Conservation (phyloP, 2,797 vertebrate genomes). For the Rhabdophis nuchalis region DNA sequence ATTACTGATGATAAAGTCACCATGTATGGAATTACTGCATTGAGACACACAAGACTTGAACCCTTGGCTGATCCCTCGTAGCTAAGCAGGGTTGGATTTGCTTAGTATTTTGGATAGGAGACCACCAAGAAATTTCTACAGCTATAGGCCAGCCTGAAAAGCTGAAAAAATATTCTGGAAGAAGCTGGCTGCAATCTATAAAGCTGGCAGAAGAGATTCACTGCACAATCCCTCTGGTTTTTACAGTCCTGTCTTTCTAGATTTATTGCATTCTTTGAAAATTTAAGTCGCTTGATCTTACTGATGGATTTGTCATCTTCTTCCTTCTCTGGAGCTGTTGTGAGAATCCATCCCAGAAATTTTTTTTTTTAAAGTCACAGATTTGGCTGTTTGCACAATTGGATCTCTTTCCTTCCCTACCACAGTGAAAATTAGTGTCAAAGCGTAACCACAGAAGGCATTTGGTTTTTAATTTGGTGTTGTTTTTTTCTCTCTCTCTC, state of each 20-base stretch:
- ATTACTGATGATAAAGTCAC: background rate
- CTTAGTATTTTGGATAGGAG: background rate
- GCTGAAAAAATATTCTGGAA: background rate
- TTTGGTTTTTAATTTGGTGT: background rate
- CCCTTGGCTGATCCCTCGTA: background rate
- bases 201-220: background rate
- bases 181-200: background rate
- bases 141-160: background rate
- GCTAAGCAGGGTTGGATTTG: background rate
- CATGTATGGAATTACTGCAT: background rate
- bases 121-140: background rate
- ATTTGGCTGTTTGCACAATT: background rate
- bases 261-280: background rate
- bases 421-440: background rate
- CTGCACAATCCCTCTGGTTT: background rate
- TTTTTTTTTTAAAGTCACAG: background rate
- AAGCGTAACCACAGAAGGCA: background rate
- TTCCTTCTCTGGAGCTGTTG: background rate
- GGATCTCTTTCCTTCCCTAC: background rate
- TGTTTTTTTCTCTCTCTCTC: no score
- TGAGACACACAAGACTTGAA: background rate
- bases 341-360: background rate
- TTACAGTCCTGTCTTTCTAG: background rate
- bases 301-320: background rate
- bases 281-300: background rate